Percentiles rank a stretch among this genome's conserved stretches.
Evolutionary conservation across 2,797 vertebrate genomes (phyloP).

Genomic region (Echeneis naucrates): DNA sequence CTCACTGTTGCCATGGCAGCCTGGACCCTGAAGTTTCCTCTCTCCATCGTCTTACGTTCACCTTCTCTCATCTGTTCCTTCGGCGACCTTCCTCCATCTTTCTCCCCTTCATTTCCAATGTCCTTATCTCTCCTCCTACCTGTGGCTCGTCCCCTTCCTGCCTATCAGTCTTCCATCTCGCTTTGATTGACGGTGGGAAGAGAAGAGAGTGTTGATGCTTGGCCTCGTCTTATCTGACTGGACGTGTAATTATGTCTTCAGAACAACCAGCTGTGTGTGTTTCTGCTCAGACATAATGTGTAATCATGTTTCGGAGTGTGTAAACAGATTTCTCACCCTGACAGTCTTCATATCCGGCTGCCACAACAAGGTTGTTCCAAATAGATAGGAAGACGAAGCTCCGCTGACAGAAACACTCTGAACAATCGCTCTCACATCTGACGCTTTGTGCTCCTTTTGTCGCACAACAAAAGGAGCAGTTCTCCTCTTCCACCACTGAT

Average conservation of each 20-base stretch:
- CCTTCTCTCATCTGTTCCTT: neutral
- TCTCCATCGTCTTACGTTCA: neutral
- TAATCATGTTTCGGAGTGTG: constrained; percentile 41
- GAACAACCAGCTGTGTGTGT: constrained; percentile 10
- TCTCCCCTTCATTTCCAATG: constrained; percentile 32
- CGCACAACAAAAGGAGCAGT: neutral
- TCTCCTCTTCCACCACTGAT: neutral
- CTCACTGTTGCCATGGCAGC: too few species aligned
- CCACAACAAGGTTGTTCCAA: constrained; percentile 10
- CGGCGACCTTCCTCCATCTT: neutral
- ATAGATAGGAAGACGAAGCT: neutral
- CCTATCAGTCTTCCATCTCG: constrained; percentile 24
- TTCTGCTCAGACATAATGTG: constrained; percentile 30
- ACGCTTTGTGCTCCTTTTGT: neutral
- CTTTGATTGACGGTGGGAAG: constrained; percentile 55
- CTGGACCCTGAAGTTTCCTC: too few species aligned
- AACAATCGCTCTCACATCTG: neutral
- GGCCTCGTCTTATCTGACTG: constrained; percentile 28
- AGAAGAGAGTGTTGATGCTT: constrained; percentile 47
- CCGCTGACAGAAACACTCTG: constrained; percentile 1
- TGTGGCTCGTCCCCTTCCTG: constrained; percentile 27
- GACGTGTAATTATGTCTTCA: constrained; percentile 45
- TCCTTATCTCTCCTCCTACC: constrained; percentile 38
- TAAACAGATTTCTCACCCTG: constrained; percentile 40
- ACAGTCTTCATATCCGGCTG: constrained; percentile 35